Percentiles rank a stretch among this genome's conserved stretches.
phyloP scores from a whole-genome alignment of 2,888 invertebrate species.

The Sisyra terminalis region DNA sequence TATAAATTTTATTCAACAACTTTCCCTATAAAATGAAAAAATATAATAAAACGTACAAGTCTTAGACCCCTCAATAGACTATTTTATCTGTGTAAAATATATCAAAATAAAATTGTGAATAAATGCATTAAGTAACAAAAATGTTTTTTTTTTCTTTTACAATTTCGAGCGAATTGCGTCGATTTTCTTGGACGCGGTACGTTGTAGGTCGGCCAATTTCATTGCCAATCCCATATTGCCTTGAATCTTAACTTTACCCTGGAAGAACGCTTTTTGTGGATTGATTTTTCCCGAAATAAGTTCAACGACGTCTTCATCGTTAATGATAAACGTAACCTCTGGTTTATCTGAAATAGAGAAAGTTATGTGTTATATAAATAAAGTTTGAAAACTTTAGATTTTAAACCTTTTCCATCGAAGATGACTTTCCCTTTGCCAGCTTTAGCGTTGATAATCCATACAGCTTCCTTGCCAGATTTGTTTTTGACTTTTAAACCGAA shows the following conservation, averaged over 20 bases:
- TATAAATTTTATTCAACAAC: no score
- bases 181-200: slow-evolving; percentile 54
- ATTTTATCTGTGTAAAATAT: no score
- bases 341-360: slow-evolving; percentile 48
- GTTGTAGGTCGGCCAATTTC: slow-evolving; percentile 76
- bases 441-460: slow-evolving; percentile 87
- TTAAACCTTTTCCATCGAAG: slow-evolving; percentile 47
- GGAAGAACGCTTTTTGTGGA: slow-evolving; percentile 90
- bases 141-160: slow-evolving; percentile 23
- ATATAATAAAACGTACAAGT: no score
- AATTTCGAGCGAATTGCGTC: slow-evolving; percentile 58
- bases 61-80: no score
- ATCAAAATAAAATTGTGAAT: no score
- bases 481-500: slow-evolving; percentile 83
- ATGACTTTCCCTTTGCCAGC: slow-evolving; percentile 75
- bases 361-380: not conserved
- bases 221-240: slow-evolving; percentile 95
- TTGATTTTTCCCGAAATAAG: slow-evolving; percentile 83
- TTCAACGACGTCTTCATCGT: slow-evolving; percentile 75
- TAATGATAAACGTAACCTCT: slow-evolving; percentile 78
- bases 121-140: no score
- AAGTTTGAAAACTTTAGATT: not conserved
- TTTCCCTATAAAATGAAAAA: no score
- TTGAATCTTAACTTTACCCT: slow-evolving; percentile 91
- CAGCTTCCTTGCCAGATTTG: slow-evolving; percentile 62